Percentiles rank a stretch among this genome's conserved stretches.
Conservation (phyloP, 37 sponge, comb jelly and placozoan genomes). For the Diacarnus erythraeanus region DNA sequence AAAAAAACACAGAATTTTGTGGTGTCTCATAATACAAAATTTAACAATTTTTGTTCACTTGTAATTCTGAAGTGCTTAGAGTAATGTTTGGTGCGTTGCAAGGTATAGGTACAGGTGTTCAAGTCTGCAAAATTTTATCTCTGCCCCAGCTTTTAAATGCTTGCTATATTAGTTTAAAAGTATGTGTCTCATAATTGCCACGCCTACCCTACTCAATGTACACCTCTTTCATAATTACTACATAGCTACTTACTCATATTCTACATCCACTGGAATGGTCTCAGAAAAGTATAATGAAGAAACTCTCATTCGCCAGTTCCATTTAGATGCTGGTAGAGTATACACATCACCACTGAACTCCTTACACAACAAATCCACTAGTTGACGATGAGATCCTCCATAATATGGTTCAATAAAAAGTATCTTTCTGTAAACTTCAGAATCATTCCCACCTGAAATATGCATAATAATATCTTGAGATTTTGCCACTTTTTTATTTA, state of each 20-base stretch:
- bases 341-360: conserved; percentile 48
- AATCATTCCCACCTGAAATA: no score
- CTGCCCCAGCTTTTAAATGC: not conserved
- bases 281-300: conserved; percentile 79
- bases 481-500: no score
- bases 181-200: not conserved
- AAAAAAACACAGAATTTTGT: no score
- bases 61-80: no score
- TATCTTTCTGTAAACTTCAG: no score
- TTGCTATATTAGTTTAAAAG: not conserved
- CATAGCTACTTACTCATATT: conserved; percentile 33
- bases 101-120: no score
- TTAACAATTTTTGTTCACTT: no score
- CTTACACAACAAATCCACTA: conserved; percentile 53
- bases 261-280: conserved; percentile 38
- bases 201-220: not conserved
- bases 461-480: no score
- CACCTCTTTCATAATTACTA: no score
- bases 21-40: no score
- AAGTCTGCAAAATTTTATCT: not conserved
- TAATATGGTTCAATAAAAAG: conserved; percentile 79
- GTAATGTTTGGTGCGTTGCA: no score
- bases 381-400: conserved; percentile 87
- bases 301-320: conserved; percentile 88
- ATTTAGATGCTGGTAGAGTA: conserved; percentile 82